A percentile compares a stretch with the other conserved stretches of the same genome.
Conservation (phyloP, 2,113 vertebrate genomes). For the Crotalus horridus region DNA sequence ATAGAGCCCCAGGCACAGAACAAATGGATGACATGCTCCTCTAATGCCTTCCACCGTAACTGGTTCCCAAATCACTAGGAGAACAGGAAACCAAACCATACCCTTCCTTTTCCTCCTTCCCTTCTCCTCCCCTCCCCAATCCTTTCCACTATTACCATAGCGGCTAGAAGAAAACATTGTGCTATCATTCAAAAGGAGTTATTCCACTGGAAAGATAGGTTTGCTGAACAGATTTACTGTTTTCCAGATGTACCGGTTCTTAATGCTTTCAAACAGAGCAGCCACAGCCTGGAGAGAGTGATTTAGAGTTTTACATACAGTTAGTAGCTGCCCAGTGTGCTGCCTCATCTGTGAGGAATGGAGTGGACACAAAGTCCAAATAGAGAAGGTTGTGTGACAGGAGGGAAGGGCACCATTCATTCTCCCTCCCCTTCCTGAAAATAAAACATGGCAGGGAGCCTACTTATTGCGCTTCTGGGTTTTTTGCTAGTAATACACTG, state of each 20-base stretch:
- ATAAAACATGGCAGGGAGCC: neutral
- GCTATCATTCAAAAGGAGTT: constrained; percentile 53
- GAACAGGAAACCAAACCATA: constrained; percentile 26
- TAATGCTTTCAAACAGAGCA: constrained; percentile 62
- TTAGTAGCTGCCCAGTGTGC: constrained; percentile 17
- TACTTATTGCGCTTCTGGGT: neutral
- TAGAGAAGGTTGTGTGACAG: rapidly evolving
- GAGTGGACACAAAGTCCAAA: neutral
- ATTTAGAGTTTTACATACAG: constrained; percentile 46
- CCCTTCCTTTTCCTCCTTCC: neutral
- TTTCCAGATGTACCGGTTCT: constrained; percentile 62
- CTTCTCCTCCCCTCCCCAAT: too few relatives aligned
- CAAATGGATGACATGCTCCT: constrained; percentile 47
- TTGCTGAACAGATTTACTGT: constrained; percentile 50
- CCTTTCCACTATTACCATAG: constrained; percentile 7
- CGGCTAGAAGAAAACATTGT: constrained; percentile 31
- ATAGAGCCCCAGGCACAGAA: constrained; percentile 51
- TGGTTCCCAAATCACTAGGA: constrained; percentile 37
- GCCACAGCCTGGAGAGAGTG: constrained; percentile 35
- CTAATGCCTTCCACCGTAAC: constrained; percentile 36
- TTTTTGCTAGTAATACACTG: constrained; percentile 34
- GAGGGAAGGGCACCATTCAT: neutral
- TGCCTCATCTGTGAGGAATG: constrained; percentile 30
- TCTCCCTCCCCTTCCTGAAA: rapidly evolving
- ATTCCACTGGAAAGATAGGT: constrained; percentile 52